Evolutionary conservation across 1,140 invertebrate species (phyloP).

Genomic region (Teleopsis dalmanni): DNA sequence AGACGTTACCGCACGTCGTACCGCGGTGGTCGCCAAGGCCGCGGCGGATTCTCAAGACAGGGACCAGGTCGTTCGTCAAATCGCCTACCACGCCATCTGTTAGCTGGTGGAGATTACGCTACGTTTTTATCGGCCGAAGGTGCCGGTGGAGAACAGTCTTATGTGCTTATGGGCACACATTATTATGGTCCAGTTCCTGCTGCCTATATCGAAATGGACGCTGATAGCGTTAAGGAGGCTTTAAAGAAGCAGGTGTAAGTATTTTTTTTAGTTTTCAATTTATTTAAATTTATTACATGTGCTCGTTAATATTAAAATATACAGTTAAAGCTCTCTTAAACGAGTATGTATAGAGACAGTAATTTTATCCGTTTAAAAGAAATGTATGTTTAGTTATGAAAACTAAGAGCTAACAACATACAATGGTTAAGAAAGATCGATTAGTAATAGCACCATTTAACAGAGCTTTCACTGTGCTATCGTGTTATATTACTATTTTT

Average conservation of each 20-base stretch:
- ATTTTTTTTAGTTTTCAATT: constrained; percentile 12
- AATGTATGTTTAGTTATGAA: no score
- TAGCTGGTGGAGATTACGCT: constrained; percentile 37
- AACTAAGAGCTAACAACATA: no score
- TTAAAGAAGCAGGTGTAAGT: constrained; percentile 80
- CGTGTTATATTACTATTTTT: no score
- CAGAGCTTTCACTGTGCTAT: no score
- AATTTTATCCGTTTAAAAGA: no score
- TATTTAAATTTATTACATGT: no score
- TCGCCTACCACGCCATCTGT: constrained; percentile 43
- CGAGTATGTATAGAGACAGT: no score
- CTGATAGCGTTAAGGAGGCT: constrained; percentile 59
- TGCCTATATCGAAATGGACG: constrained; percentile 49
- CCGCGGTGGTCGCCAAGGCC: constrained; percentile 31
- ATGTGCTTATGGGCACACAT: constrained; percentile 55
- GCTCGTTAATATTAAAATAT: no score
- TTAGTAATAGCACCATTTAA: no score
- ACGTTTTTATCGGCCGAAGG: constrained; percentile 36
- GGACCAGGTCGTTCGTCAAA: constrained; percentile 42
- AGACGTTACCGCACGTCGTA: constrained; percentile 41
- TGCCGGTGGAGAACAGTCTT: constrained; percentile 42
- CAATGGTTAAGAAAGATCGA: no score
- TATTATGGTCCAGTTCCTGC: constrained; percentile 46
- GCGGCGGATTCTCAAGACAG: constrained; percentile 39
- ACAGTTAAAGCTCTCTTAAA: no score